These are phyloP conservation scores for Petroica traversi DNA, from an alignment of 2,113 vertebrate species.

Conservation along the genomic window DNA sequence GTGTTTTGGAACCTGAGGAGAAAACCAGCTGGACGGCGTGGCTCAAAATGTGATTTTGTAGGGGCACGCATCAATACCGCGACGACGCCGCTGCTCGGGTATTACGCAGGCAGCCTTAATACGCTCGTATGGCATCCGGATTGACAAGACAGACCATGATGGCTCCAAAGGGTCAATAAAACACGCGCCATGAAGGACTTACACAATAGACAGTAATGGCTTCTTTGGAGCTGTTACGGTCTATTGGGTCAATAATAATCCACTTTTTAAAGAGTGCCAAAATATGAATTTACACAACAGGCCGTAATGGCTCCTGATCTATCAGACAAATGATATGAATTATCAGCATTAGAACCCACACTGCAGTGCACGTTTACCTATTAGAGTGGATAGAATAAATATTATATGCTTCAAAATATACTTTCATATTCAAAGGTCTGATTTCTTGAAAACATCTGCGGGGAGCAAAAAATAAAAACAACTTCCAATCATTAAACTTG, in stretches of 20 bases:
- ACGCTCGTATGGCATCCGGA: neutral
- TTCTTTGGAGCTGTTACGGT: conserved; percentile 73
- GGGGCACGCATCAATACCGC: neutral
- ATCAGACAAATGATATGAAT: conserved; percentile 59
- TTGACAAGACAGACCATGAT: conserved; percentile 63
- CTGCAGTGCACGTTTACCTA: neutral
- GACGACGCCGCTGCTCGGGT: neutral
- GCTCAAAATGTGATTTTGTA: neutral
- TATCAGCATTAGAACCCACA: conserved; percentile 9
- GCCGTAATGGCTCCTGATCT: conserved; percentile 55
- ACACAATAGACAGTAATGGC: conserved; percentile 68
- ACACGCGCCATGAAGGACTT: conserved; percentile 62
- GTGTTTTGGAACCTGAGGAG: conserved; percentile 7
- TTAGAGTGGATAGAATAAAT: neutral
- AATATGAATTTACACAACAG: conserved; percentile 71
- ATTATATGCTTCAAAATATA: neutral
- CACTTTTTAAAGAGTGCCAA: conserved; percentile 74
- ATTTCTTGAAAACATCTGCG: neutral
- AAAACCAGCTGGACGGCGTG: neutral
- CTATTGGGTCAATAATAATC: conserved; percentile 75
- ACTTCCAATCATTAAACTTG: neutral
- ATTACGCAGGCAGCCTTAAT: conserved; percentile 24
- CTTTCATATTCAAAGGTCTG: neutral
- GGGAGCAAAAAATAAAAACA: neutral
- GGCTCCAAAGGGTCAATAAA: conserved; percentile 69